A percentile compares a stretch with the other conserved stretches of the same genome.
phyloP scores from a whole-genome alignment of 1,140 invertebrate species.

The Scaptomyza graminum region DNA sequence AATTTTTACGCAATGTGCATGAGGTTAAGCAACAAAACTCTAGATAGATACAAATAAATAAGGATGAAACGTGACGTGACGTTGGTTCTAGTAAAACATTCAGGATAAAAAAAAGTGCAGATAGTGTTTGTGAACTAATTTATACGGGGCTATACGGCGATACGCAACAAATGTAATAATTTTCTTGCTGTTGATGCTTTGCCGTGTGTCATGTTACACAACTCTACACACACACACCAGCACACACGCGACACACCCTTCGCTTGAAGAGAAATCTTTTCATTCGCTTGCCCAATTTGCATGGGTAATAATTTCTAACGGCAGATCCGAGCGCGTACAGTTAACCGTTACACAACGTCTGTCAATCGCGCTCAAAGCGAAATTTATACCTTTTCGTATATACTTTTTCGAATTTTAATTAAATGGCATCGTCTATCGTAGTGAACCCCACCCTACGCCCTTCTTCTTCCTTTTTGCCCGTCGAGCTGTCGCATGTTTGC shows the following conservation, averaged over 20 bases:
- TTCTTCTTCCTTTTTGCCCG: not conserved
- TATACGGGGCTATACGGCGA: conserved; percentile 50
- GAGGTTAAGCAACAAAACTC: too few relatives aligned
- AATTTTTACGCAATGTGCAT: too few relatives aligned
- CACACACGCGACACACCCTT: conserved; percentile 23
- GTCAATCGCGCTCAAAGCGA: conserved; percentile 72
- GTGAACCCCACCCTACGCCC: not conserved
- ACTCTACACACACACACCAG: conserved; percentile 24
- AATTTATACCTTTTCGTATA: conserved; percentile 69
- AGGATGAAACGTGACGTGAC: conserved; percentile 31
- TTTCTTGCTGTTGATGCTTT: conserved; percentile 53
- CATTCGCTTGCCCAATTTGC: conserved; percentile 67
- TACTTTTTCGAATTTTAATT: conserved; percentile 67
- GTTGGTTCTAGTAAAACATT: not conserved
- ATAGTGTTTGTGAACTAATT: conserved; percentile 25
- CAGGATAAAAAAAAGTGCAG: not conserved
- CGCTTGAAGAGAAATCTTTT: conserved; percentile 26
- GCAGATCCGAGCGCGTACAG: conserved; percentile 17
- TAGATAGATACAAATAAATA: conserved; percentile 9
- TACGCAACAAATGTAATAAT: conserved; percentile 59
- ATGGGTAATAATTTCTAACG: conserved; percentile 78
- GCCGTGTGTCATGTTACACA: conserved; percentile 70
- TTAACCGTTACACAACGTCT: conserved; percentile 59
- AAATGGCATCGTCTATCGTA: conserved; percentile 62
- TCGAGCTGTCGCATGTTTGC: conserved; percentile 53